Conservation (phyloP, 1,140 invertebrate species). For the Homarus americanus region DNA sequence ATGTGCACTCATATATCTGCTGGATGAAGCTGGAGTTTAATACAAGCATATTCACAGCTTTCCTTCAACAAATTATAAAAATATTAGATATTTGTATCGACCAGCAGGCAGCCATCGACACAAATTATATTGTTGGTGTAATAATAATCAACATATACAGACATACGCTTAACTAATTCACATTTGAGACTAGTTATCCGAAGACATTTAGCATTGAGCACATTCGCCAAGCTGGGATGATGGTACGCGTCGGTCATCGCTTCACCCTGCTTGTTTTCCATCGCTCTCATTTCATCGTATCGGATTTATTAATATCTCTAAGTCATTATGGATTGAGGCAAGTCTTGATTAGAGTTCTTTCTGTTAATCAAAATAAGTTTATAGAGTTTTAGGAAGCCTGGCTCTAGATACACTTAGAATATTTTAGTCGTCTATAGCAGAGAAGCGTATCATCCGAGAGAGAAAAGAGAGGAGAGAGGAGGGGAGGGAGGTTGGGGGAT, state of each 20-base stretch:
- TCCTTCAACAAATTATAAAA: not conserved
- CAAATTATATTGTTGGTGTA: conserved; percentile 20
- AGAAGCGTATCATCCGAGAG: not conserved
- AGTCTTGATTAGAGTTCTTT: conserved; percentile 51
- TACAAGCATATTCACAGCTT: not conserved
- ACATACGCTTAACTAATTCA: conserved; percentile 51
- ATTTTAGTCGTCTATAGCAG: not conserved
- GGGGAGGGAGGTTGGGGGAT: not conserved
- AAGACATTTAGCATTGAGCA: conserved; percentile 44
- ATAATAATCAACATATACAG: conserved; percentile 32
- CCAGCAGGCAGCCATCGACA: not conserved
- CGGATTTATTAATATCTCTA: conserved; percentile 65
- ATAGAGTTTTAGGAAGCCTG: conserved; percentile 7
- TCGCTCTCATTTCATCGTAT: conserved; percentile 61
- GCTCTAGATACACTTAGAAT: not conserved
- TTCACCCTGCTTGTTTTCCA: conserved; percentile 44
- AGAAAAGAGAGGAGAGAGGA: not conserved
- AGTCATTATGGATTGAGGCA: conserved; percentile 62
- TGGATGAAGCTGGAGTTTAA: no score
- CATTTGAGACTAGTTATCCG: conserved; percentile 47
- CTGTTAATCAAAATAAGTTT: conserved; percentile 46
- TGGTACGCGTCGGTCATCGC: conserved; percentile 43
- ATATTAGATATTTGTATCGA: not conserved
- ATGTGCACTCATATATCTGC: not conserved
- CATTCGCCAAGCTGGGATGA: conserved; percentile 30